These are phyloP conservation scores for Cotesia typhae DNA, from an alignment of 1,140 invertebrate genomes.

Conservation along the genomic window DNA sequence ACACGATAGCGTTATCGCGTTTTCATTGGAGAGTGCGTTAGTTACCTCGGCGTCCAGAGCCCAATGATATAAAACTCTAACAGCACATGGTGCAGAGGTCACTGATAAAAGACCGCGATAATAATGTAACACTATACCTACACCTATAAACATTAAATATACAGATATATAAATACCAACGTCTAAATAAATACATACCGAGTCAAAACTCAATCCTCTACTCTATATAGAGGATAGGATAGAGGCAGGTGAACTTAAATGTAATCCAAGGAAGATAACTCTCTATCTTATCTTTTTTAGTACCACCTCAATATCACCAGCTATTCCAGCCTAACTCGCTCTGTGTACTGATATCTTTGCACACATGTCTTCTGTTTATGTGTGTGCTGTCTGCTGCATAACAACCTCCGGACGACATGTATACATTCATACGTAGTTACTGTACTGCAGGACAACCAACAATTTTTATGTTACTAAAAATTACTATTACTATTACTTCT, in stretches of 20 bases:
- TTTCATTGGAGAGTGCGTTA: conserved; percentile 36
- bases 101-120: conserved; percentile 57
- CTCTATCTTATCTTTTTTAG: conserved; percentile 46
- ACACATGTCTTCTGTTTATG: too few species aligned
- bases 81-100: conserved; percentile 53
- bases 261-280: conserved; percentile 51
- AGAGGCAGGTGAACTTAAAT: conserved; percentile 52
- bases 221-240: conserved; percentile 42
- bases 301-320: conserved; percentile 27
- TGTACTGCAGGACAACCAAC: too few species aligned
- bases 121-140: conserved; percentile 29
- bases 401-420: too few species aligned
- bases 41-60: conserved; percentile 41
- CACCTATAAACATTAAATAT: too few species aligned
- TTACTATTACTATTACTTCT: too few species aligned
- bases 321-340: conserved; percentile 17
- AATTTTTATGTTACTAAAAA: too few species aligned
- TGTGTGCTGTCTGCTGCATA: too few species aligned
- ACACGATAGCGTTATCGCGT: conserved; percentile 31
- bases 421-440: too few species aligned
- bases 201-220: conserved; percentile 19
- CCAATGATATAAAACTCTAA: conserved; percentile 25
- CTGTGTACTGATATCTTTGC: too few species aligned
- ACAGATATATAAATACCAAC: too few species aligned
- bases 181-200: conserved; percentile 15